Evolutionary conservation across 2,113 vertebrate species (phyloP), one percentile per base, ranked within the genome.

Genomic region (Steatornis caripensis): DNA sequence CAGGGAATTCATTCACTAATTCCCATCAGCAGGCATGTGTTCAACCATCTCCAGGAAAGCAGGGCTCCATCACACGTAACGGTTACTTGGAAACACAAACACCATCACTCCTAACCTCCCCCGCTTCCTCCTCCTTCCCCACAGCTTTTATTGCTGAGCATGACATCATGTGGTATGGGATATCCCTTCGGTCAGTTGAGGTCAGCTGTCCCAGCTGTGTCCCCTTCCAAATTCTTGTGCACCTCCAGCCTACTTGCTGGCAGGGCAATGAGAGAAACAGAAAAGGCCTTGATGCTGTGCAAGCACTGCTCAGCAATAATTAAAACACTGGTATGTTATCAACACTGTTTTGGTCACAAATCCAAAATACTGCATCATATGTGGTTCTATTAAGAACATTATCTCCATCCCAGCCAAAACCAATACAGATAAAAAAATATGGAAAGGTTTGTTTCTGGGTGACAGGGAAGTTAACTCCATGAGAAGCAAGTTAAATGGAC

Each of bases 91-190:
- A 19, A 57, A 66, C 15, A n/a, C 17, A 69, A 69, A 53, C 0
- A 0, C 12, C 4, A 1, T 11, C 10, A 32, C 8, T 27, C 46
- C 5, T 3, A 45, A 51, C 1, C 2, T 10, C 26, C 9, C 48
- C 22, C 5, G 4, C 8, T 54, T 55, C 26, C 19, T 15, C 4
- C 30, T 84, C 41, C 61, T 79, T 51, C 12, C 26, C 6, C 5
- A 2, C 37, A 49, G n/a, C 36, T 70, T 48, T 72, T n/a, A n/a
- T 48, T 51, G 36, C 22, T 65, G 14, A 77, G 2, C 34, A 24
- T 15, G 7, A 19, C 8, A 9, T 58, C 21, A 36, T 19, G 24
- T 10, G 1, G 0, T 15, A 41, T 37, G 29, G 45, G 16, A 24
- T 39, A 15, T 60, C 10, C n/a, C 22, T 48, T n/a, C 49, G 11